These are phyloP conservation scores for Drosophila ogumai DNA, from an alignment of 1,140 invertebrate species.

Conservation along the genomic window DNA sequence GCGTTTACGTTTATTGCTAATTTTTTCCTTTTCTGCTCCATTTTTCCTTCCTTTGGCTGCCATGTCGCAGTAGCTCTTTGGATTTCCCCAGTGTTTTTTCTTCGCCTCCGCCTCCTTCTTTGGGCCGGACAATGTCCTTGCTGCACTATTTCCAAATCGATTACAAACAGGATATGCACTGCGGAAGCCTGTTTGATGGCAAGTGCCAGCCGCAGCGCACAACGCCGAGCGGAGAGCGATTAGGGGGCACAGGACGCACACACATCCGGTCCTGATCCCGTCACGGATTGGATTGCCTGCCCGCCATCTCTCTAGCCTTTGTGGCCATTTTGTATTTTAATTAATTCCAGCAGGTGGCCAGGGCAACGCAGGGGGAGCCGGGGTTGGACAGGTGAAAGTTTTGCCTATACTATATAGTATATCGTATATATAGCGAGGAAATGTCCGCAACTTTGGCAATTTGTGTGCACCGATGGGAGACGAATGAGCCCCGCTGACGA, in stretches of 20 bases:
- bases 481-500: slow-evolving; percentile 42
- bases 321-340: slow-evolving; percentile 64
- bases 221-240: slow-evolving; percentile 6
- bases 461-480: slow-evolving; percentile 63
- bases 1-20: slow-evolving; percentile 77
- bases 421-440: slow-evolving; percentile 9
- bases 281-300: slow-evolving; percentile 46
- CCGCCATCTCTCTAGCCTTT: slow-evolving; percentile 30
- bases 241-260: slow-evolving; percentile 21
- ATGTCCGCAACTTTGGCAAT: slow-evolving; percentile 71
- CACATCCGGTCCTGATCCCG: slow-evolving; percentile 44
- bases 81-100: neutral
- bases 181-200: slow-evolving; percentile 73
- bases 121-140: slow-evolving; percentile 57
- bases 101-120: neutral
- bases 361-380: neutral
- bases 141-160: slow-evolving; percentile 81
- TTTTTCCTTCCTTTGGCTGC: slow-evolving; percentile 18
- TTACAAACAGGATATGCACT: slow-evolving; percentile 83
- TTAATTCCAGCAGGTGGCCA: slow-evolving; percentile 51
- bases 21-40: slow-evolving; percentile 63
- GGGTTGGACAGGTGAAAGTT: slow-evolving; percentile 32
- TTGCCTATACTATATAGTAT: slow-evolving; percentile 17
- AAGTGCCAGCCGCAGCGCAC: slow-evolving; percentile 30
- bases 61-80: slow-evolving; percentile 18